Percentiles rank a stretch among this genome's conserved stretches.
These are phyloP conservation scores for Staurois parvus DNA, from an alignment of 2,797 vertebrate genomes.

Conservation along the genomic window DNA sequence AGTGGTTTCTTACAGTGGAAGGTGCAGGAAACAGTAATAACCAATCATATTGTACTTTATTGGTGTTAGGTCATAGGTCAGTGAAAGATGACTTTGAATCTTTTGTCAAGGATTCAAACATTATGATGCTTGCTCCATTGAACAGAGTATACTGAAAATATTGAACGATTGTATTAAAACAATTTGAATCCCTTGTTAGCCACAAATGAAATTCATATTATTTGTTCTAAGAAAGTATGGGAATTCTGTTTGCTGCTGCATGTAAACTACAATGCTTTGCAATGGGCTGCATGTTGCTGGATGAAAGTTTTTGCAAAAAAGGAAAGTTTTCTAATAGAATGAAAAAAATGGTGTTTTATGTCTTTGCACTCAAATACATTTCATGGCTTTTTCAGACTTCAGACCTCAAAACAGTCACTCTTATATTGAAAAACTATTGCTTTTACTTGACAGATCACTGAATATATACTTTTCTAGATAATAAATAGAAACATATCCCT, in stretches of 20 bases:
- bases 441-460: constrained; percentile 31
- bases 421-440: constrained; percentile 17
- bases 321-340: background rate
- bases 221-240: too few species aligned
- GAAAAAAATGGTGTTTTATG: background rate
- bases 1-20: too few species aligned
- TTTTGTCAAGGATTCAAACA: too few species aligned
- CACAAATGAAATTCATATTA: too few species aligned
- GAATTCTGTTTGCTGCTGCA: background rate
- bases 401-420: background rate
- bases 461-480: constrained; percentile 23
- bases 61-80: too few species aligned
- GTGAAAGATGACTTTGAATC: too few species aligned
- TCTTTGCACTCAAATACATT: background rate
- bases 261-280: background rate
- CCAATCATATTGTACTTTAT: too few species aligned
- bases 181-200: too few species aligned
- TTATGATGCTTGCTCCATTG: too few species aligned
- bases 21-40: too few species aligned
- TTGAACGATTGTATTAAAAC: too few species aligned
- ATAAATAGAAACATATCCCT: constrained; percentile 30
- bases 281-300: background rate
- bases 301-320: background rate
- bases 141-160: too few species aligned
- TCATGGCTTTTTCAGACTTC: background rate